Percentiles rank a stretch among this genome's conserved stretches.
Evolutionary conservation across 1,140 invertebrate genomes (phyloP).

Genomic region (Metopolophium dirhodum): DNA sequence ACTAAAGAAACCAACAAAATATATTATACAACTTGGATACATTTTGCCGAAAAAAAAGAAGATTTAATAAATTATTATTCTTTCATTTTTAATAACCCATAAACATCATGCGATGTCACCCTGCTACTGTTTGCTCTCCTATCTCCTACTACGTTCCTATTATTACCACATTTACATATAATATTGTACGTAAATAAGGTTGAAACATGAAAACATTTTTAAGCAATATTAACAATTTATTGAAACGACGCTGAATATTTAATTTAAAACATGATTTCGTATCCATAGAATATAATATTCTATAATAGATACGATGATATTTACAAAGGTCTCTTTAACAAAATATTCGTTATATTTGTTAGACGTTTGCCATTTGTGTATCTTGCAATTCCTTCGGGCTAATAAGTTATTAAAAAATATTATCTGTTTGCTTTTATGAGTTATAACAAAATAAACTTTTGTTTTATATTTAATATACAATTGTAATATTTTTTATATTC

Average conservation of each 20-base stretch:
- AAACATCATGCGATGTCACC: neutral
- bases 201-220: neutral
- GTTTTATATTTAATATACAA: neutral
- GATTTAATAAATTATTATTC: neutral
- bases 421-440: neutral
- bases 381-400: too few species aligned
- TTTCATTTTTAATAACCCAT: conserved; percentile 36
- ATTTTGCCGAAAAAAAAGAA: neutral
- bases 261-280: neutral
- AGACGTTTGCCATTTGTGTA: neutral
- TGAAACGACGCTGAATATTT: neutral
- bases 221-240: neutral
- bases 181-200: neutral
- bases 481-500: neutral
- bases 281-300: neutral
- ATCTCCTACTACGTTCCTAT: neutral
- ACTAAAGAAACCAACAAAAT: neutral
- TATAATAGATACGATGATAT: neutral
- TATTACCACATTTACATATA: neutral
- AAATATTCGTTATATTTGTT: neutral
- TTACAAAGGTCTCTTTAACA: neutral
- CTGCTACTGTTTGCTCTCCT: neutral
- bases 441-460: neutral
- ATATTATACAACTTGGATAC: neutral
- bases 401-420: neutral